Base-by-base conservation (phyloP, 2,113 vertebrate genomes). In the Mastomys natalensis region DNA sequence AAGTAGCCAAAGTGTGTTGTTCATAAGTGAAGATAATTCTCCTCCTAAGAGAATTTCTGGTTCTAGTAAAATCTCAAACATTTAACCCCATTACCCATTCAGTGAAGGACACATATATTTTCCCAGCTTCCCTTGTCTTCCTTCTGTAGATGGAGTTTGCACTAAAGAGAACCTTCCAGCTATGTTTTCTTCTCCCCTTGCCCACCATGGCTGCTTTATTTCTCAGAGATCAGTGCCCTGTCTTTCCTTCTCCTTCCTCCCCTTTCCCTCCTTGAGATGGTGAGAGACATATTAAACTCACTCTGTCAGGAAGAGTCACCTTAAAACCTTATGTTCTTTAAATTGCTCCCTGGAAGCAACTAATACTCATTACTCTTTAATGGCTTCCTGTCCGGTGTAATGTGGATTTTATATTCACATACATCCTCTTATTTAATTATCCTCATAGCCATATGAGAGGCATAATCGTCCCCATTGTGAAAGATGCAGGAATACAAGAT, bases 311-410 rank as follows among this genome's bases (percentile, higher is more conserved):
- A 78, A 89, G 85, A 85, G 22, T 94, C 95, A 82, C 51, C 64
- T 94, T 90, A 91, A 62, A 88, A 74, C n/a, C 58, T 66, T 3
- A 17, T 85, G 43, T 87, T 77, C 95, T 95, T 92, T 93, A 93
- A 88, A 95, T 3, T 93, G 92, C 45, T 92, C 93, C 86, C 74
- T 77, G 55, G 93, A 92, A 96, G 82, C 89, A 96, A 66, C 93
- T 85, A 95, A 90, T 93, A 87, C 60, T 82, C 89, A 84, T 94
- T 95, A 85, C n/a, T 60, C 10, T 68, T 96, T 95, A 96, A 95
- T 22, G 45, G 86, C 53, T 87, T 92, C 72, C 91, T 92, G 64
- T 74, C 62, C 48, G 77, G 40, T 10, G 55, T 89, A 48, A 93
- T 91, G 48, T 93, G 48, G 60, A 7, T 95, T 96, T 96, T 94